phyloP scores from a whole-genome alignment of 2,797 vertebrate species.

The Capromys pilorides region DNA sequence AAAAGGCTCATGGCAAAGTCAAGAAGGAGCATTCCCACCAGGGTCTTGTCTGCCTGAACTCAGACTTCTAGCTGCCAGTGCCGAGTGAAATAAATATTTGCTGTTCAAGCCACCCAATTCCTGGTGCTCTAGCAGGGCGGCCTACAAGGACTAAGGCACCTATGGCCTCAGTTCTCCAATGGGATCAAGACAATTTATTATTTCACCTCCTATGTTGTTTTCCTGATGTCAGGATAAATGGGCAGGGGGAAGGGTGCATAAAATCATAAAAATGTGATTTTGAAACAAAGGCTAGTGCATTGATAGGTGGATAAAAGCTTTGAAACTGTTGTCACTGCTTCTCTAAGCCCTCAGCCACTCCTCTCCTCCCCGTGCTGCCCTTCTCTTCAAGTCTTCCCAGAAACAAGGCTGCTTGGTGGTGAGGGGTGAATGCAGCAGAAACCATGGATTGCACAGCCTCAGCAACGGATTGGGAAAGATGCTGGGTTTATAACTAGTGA shows the following conservation, averaged over 20 bases:
- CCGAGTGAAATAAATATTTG: neutral
- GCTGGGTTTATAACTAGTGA: neutral
- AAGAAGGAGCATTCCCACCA: neutral
- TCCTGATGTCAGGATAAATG: neutral
- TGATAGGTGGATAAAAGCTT: no score
- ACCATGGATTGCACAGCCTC: neutral
- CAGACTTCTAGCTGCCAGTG: neutral
- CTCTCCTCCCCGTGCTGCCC: accelerated
- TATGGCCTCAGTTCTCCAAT: neutral
- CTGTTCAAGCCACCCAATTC: neutral
- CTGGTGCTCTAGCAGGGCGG: neutral
- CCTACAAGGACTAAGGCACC: neutral
- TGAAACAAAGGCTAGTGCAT: neutral
- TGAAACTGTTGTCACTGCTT: neutral
- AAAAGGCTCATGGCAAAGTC: neutral
- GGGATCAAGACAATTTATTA: neutral
- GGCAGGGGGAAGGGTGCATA: neutral
- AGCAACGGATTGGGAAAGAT: neutral
- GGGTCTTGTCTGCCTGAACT: neutral
- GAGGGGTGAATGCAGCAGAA: neutral
- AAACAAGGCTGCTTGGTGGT: neutral
- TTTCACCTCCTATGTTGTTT: neutral
- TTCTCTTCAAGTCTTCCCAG: neutral
- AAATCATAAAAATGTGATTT: neutral
- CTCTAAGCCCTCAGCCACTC: neutral